Evolutionary conservation across 2,113 vertebrate genomes (phyloP).

Genomic region (Andinoacara biseriatus): DNA sequence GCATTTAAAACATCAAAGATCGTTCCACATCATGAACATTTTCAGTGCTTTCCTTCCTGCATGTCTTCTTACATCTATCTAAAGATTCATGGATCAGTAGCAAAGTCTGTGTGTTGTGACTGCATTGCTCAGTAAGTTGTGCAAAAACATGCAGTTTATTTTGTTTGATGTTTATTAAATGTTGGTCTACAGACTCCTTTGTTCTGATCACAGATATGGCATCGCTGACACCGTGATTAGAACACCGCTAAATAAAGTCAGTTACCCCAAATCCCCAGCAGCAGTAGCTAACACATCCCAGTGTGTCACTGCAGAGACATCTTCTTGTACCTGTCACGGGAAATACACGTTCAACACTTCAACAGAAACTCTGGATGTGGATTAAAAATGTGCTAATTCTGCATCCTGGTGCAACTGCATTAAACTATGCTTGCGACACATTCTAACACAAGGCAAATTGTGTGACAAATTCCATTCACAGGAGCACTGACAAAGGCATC

Average conservation of each 20-base stretch:
- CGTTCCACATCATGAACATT: background rate
- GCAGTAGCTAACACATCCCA: background rate
- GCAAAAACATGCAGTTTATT: background rate
- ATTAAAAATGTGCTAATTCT: constrained; percentile 10
- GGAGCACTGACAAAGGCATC: background rate
- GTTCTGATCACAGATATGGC: background rate
- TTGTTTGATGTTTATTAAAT: background rate
- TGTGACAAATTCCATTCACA: constrained; percentile 21
- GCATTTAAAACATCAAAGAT: background rate
- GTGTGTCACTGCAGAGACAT: background rate
- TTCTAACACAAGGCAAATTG: background rate
- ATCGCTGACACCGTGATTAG: background rate
- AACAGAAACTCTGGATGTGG: background rate
- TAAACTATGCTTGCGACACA: background rate
- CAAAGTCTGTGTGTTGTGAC: background rate
- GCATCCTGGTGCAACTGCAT: background rate
- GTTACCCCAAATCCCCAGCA: background rate
- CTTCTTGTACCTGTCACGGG: background rate
- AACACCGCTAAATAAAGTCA: background rate
- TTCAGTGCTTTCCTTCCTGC: background rate
- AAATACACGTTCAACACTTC: background rate
- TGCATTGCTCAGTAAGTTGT: background rate
- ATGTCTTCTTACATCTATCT: background rate
- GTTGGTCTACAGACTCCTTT: background rate
- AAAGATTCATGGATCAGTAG: background rate